Conservation (phyloP, 2,888 invertebrate species). For the Drosophila phalerata region DNA sequence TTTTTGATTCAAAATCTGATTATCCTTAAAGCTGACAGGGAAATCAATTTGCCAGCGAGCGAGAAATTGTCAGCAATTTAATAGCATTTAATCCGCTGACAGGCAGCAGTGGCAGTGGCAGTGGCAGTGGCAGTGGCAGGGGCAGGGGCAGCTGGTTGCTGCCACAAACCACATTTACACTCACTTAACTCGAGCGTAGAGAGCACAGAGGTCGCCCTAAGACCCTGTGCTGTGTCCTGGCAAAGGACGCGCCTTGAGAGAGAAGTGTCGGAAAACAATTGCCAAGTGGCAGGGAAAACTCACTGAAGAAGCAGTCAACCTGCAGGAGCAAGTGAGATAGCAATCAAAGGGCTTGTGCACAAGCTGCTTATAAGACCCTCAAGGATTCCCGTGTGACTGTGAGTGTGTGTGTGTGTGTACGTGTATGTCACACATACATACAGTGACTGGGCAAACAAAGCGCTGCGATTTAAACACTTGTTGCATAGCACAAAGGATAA, state of each 20-base stretch:
- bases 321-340: conserved; percentile 12
- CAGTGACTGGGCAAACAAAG: conserved; percentile 63
- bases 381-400: conserved; percentile 60
- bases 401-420: conserved; percentile 19
- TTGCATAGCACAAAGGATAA: conserved; percentile 78
- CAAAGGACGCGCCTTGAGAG: conserved; percentile 35
- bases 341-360: conserved; percentile 54
- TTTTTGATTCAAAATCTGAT: conserved; percentile 59
- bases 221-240: conserved; percentile 27
- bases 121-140: background rate
- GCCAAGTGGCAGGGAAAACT: conserved; percentile 48
- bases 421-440: conserved; percentile 10
- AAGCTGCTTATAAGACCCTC: conserved; percentile 82
- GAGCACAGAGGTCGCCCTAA: conserved; percentile 45
- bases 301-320: conserved; percentile 6
- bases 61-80: conserved; percentile 80
- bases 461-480: conserved; percentile 77
- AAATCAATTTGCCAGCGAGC: conserved; percentile 48
- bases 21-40: conserved; percentile 42
- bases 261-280: conserved; percentile 68
- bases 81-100: conserved; percentile 74
- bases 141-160: conserved; percentile 7
- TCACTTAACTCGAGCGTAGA: conserved; percentile 70
- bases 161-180: conserved; percentile 72
- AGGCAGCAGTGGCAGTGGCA: conserved; percentile 10